These are phyloP conservation scores for Tonatia bakeri DNA, from an alignment of 2,113 vertebrate genomes.

Conservation along the genomic window DNA sequence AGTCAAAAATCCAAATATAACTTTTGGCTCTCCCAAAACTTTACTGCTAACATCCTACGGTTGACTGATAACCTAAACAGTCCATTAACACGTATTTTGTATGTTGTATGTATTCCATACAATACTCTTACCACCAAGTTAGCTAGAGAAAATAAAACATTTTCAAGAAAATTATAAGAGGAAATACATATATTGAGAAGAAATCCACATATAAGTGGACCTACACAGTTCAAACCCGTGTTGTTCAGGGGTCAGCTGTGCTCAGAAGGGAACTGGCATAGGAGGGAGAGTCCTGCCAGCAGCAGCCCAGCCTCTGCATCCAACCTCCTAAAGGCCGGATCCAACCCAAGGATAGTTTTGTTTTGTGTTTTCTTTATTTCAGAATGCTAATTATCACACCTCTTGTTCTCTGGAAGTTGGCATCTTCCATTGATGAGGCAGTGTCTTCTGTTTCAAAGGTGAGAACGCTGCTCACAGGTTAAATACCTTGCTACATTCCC, in stretches of 20 bases:
- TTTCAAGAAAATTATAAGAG: background rate
- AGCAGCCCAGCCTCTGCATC: background rate
- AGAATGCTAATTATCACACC: background rate
- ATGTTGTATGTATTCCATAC: background rate
- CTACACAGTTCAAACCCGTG: background rate
- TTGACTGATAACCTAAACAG: background rate
- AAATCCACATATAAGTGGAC: background rate
- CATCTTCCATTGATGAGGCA: background rate
- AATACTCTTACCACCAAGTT: background rate
- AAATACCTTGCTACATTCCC: background rate
- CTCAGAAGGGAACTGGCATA: background rate
- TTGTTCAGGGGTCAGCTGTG: background rate
- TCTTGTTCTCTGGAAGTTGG: background rate
- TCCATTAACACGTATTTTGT: background rate
- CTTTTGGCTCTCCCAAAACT: background rate
- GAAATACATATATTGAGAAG: background rate
- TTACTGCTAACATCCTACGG: background rate
- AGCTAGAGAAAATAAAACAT: background rate
- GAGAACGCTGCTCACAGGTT: background rate
- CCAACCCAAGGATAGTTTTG: background rate
- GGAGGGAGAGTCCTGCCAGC: background rate
- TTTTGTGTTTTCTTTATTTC: background rate
- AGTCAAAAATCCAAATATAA: background rate
- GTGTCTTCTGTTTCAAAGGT: background rate
- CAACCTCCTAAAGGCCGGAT: background rate